phyloP scores from a whole-genome alignment of 2,113 vertebrate species.

The Paralichthys olivaceus region DNA sequence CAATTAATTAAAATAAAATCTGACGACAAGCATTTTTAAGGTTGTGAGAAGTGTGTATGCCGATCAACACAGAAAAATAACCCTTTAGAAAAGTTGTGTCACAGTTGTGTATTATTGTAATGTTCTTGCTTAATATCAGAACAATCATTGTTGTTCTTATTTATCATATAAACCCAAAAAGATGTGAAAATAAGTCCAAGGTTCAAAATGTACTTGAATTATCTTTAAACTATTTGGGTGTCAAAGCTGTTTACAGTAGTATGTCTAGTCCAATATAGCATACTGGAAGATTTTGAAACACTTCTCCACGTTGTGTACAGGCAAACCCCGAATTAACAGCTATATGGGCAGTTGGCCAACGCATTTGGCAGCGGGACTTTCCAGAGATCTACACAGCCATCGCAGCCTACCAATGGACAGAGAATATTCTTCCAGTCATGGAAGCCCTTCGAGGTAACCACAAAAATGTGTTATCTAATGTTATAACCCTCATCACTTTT shows the following conservation, averaged over 20 bases:
- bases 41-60: too few relatives aligned
- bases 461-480: background rate
- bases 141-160: background rate
- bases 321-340: conserved; percentile 91
- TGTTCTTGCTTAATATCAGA: background rate
- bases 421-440: conserved; percentile 93
- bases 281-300: conserved; percentile 1
- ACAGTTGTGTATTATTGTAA: background rate
- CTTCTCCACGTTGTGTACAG: conserved; percentile 74
- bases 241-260: conserved; percentile 10
- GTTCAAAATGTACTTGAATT: background rate
- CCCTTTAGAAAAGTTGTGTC: too few relatives aligned
- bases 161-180: background rate
- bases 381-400: conserved; percentile 94
- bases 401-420: conserved; percentile 90
- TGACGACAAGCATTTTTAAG: too few relatives aligned
- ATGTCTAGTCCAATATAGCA: background rate
- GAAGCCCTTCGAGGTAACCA: conserved; percentile 92
- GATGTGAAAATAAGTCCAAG: background rate
- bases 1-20: too few relatives aligned
- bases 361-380: conserved; percentile 97
- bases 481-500: background rate
- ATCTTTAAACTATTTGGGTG: background rate
- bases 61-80: too few relatives aligned
- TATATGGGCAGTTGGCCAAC: conserved; percentile 94